A percentile compares a stretch with the other conserved stretches of the same genome.
Evolutionary conservation across 2,888 invertebrate genomes (phyloP).

Genomic region (Phyllotreta cruciferae): DNA sequence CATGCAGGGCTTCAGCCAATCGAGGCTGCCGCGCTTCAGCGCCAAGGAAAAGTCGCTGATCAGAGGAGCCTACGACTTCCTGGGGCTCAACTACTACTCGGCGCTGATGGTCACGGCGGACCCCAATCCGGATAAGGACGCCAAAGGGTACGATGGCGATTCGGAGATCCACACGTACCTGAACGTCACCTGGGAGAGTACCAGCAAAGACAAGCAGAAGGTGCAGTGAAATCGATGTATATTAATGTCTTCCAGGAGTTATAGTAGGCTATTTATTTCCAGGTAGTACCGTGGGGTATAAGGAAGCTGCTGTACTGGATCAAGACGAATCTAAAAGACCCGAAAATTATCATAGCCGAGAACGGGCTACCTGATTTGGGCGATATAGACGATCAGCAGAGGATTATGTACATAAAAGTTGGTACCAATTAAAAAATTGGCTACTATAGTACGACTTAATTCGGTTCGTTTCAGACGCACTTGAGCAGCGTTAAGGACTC

Average conservation of each 20-base stretch:
- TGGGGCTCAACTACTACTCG: conserved; percentile 34
- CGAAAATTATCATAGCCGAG: conserved; percentile 67
- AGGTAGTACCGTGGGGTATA: conserved; percentile 72
- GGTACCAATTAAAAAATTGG: conserved; percentile 5
- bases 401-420: not conserved
- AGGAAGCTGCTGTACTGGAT: conserved; percentile 70
- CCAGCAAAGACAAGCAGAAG: no score
- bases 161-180: no score
- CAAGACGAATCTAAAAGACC: conserved; percentile 65
- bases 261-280: no score
- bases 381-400: conserved; percentile 13
- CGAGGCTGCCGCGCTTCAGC: conserved; percentile 70
- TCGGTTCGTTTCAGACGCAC: conserved; percentile 48
- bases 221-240: no score
- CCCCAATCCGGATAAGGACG: no score
- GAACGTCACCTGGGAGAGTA: no score
- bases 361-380: conserved; percentile 65
- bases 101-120: not conserved
- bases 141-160: no score
- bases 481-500: conserved; percentile 57
- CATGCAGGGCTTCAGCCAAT: conserved; percentile 65
- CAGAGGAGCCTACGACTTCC: conserved; percentile 61
- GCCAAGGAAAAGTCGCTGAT: conserved; percentile 66
- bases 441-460: no score
- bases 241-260: no score